Conservation (phyloP, 2,113 vertebrate species). For the Phyllostomus hastatus region DNA sequence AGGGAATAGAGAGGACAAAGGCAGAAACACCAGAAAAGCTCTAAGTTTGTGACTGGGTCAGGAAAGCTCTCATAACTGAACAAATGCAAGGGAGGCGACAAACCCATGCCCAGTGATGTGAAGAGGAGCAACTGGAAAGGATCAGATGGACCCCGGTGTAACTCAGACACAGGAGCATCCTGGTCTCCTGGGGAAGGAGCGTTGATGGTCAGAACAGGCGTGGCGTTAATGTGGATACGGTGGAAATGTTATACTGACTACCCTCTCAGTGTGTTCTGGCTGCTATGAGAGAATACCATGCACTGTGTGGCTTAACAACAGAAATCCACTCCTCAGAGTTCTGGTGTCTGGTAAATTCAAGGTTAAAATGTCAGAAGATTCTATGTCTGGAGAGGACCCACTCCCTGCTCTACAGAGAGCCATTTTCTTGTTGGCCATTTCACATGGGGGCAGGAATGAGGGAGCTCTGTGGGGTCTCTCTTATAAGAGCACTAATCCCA, state of each 20-base stretch:
- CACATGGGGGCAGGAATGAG: not conserved
- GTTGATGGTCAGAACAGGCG: not conserved
- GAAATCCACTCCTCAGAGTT: not conserved
- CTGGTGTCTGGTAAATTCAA: not conserved
- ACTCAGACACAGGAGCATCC: not conserved
- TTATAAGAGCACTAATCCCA: not conserved
- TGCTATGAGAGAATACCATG: not conserved
- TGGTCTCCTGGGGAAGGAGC: not conserved
- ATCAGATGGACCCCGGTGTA: no score
- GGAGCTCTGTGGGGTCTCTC: not conserved
- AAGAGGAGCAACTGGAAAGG: not conserved
- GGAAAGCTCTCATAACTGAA: not conserved
- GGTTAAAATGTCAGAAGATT: not conserved
- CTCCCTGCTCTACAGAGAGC: not conserved
- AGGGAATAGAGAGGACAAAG: not conserved
- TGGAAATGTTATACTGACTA: not conserved
- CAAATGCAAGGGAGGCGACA: not conserved
- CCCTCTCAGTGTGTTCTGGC: not conserved
- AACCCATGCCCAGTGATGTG: fast-evolving
- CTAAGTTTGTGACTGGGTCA: not conserved
- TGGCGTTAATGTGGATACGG: not conserved
- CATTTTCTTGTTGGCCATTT: not conserved
- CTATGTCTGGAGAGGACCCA: not conserved
- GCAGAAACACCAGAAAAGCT: not conserved
- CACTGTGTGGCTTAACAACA: not conserved